phyloP scores from a whole-genome alignment of 1,140 invertebrate genomes.

The Sminthurinus signatus region DNA sequence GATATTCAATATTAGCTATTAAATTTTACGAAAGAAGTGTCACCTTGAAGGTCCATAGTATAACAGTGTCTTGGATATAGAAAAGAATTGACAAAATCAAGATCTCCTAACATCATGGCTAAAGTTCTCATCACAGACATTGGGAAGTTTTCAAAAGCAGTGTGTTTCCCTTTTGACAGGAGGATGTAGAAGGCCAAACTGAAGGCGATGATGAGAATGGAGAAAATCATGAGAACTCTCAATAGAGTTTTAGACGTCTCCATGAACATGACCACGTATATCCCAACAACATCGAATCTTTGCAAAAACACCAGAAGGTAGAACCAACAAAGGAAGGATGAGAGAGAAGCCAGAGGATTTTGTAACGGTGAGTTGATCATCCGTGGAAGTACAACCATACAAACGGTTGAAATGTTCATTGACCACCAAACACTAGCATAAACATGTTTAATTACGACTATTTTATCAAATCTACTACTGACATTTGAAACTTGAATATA shows the following conservation, averaged over 20 bases:
- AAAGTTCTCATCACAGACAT: conserved; percentile 73
- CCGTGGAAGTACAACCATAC: conserved; percentile 55
- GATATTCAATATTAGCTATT: no score
- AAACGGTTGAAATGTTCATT: conserved; percentile 58
- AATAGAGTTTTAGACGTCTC: conserved; percentile 73
- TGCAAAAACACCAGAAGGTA: conserved; percentile 75
- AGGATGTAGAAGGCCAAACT: conserved; percentile 78
- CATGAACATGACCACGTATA: conserved; percentile 87
- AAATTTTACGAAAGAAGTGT: no score
- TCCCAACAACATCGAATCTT: conserved; percentile 61
- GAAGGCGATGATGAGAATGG: conserved; percentile 81
- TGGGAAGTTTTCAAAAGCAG: conserved; percentile 64
- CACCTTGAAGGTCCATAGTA: neutral
- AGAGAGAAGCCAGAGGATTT: conserved; percentile 65
- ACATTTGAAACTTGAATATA: neutral
- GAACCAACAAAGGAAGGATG: conserved; percentile 81
- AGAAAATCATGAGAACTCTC: conserved; percentile 78
- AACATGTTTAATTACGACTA: neutral
- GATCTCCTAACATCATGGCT: conserved; percentile 84
- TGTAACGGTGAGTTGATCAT: conserved; percentile 52
- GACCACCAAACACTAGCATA: conserved; percentile 61
- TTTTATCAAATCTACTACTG: neutral
- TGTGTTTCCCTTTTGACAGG: conserved; percentile 66
- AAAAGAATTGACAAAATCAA: conserved; percentile 79
- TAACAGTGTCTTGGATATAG: conserved; percentile 62